Base-by-base conservation (phyloP, 2,113 vertebrate species). In the Perca schrenkii region DNA sequence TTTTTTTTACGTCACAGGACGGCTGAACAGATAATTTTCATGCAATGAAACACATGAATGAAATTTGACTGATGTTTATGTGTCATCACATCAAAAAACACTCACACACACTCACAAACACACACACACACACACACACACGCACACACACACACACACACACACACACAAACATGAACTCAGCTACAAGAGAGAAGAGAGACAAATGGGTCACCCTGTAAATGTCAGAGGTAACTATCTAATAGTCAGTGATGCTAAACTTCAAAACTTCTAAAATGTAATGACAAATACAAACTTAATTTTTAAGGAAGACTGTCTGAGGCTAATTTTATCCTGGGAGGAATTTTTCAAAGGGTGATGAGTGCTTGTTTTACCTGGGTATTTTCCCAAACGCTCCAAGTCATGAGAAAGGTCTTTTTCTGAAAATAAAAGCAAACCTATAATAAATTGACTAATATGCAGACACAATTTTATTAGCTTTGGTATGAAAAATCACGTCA, bases 211-310 rank as follows among this genome's bases (percentile, higher is more conserved):
- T 83, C 82, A 85, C 78, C 34, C 64, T 82, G 68, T 8, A 93
- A 93, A 93, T 92, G 89, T 89, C 90, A 91, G 76, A 79, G 88
- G 80, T 86, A 86, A 74, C 28, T 36, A 43, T 78, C 14, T 74
- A 73, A 89, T 85, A n/a, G 88, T 78, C 80, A 85, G 52, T 4
- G 58, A 79, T 46, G 83, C 83, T 80, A 79, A 36, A 85, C 66
- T 64, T 73, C 57, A 50, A 25, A 61, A 31, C 62, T 64, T 13
- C 65, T 11, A 64, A 88, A 74, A 47, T 52, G 34, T 10, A 13
- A 62, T 36, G 50, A 62, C 43, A 31, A 70, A 77, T 64, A 43
- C 40, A 43, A 43, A 43, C 40, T 43, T 40, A 28, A 25, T 31
- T 69, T 13, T 1, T 66, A 28, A 43, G 34, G 57, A 40, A 82